phyloP scores from a whole-genome alignment of 2,113 vertebrate genomes.

The Arvicanthis niloticus region DNA sequence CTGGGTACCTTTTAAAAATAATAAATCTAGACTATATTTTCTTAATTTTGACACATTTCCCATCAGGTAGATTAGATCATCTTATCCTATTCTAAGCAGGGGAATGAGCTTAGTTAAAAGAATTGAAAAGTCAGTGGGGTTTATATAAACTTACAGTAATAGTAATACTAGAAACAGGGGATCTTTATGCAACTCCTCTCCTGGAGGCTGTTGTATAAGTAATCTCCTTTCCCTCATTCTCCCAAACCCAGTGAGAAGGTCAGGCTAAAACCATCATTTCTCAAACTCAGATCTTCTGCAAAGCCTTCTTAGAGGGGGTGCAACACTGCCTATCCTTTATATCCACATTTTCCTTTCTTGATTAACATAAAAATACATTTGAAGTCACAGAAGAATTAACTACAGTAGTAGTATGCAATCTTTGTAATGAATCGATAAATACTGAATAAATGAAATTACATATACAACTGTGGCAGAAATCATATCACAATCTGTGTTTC shows the following conservation, averaged over 20 bases:
- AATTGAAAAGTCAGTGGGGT: neutral
- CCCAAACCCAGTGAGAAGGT: neutral
- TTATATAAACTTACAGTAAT: neutral
- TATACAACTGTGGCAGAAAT: neutral
- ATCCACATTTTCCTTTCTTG: neutral
- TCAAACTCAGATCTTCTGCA: neutral
- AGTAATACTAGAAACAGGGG: neutral
- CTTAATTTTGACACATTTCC: constrained; percentile 72
- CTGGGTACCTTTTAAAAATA: constrained; percentile 76
- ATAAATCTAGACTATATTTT: constrained; percentile 79
- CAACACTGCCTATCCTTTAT: neutral
- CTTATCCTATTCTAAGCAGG: neutral
- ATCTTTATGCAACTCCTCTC: neutral
- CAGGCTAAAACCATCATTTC: neutral
- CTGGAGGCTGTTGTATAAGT: neutral
- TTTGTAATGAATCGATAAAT: neutral
- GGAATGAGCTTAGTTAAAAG: neutral
- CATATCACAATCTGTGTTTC: neutral
- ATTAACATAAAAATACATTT: constrained; percentile 14
- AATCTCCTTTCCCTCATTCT: neutral
- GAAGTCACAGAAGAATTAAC: constrained; percentile 41
- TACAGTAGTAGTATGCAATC: neutral
- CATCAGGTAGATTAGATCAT: neutral
- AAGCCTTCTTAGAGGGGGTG: neutral
- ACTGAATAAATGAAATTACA: neutral